A percentile compares a stretch with the other conserved stretches of the same genome.
Evolutionary conservation across 2,797 vertebrate genomes (phyloP).

Genomic region (Pelochelys cantorii): DNA sequence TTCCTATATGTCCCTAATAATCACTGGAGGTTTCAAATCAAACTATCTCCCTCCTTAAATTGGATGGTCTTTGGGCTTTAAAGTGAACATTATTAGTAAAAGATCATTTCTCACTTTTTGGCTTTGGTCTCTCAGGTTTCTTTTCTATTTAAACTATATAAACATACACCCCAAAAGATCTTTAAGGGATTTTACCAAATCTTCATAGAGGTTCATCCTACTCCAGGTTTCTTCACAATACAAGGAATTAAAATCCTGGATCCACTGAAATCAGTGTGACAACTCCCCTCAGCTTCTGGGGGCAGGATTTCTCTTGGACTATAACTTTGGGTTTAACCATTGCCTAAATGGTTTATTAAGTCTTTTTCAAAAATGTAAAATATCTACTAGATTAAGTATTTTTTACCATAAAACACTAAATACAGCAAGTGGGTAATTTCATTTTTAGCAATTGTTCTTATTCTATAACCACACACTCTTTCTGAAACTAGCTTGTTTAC

Average conservation of each 20-base stretch:
- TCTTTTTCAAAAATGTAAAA: not conserved
- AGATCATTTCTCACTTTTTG: not conserved
- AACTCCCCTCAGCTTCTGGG: not conserved
- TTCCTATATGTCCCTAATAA: not conserved
- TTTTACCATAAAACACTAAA: not conserved
- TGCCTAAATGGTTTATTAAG: not conserved
- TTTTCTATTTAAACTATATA: not conserved
- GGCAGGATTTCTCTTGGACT: not conserved
- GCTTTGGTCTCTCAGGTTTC: not conserved
- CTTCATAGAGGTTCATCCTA: not conserved
- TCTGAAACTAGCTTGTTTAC: not conserved
- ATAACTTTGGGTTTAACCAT: rapidly evolving
- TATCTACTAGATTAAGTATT: not conserved
- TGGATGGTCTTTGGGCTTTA: not conserved
- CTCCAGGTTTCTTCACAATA: not conserved
- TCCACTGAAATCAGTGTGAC: rapidly evolving
- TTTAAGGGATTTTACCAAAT: rapidly evolving
- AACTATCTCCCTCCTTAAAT: not conserved
- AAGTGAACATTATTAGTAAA: not conserved
- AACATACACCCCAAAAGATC: not conserved
- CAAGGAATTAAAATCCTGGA: not conserved
- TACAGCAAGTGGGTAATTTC: rapidly evolving
- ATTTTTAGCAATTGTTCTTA: not conserved
- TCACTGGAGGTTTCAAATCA: not conserved
- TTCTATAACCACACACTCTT: not conserved